Evolutionary conservation across 2,888 invertebrate species (phyloP), one percentile per base, ranked within the genome.

Genomic region (Synergus laeviventris): DNA sequence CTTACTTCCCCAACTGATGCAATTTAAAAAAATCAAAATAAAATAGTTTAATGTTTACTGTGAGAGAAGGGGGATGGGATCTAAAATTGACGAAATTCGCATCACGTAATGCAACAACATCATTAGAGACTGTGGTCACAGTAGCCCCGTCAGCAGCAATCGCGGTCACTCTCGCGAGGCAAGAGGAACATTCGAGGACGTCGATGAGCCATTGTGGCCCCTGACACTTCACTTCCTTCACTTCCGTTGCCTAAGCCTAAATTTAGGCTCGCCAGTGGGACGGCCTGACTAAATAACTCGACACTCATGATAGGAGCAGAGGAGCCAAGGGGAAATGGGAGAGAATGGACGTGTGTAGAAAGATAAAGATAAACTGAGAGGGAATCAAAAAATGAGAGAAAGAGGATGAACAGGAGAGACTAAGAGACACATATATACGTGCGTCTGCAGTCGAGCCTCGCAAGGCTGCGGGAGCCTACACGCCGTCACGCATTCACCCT

Each of bases 401-500:
- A 36, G 42, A 31, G 12, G 36, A 61, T 39, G 74, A 38, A 56
- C 42, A 31, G 45, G 70, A 66, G 66, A 56, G 73, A 79, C 77
- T 45, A 70, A 75, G 66, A 73, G 76, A 76, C 76, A 76, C 62
- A 76, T 62, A 76, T 62, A 75, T 31, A 75, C 38, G 39, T 74
- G 76, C 61, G 79, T 76, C 62, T 76, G 77, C 74, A 56, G 79
- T 77, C 78, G 61, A 79, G 81, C 12, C 81, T 82, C 79, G 79
- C 79, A 77, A 83, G 79, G 78, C 77, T 81, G 81, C 78, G 80
- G 83, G 77, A 75, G 84, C 86, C 84, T 82, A 79, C 85, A 62
- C 38, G 84, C 85, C 85, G 86, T 87, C 86, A 87, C 86, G 85
- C 87, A 86, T 87, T 88, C 86, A 89, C 88, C 89, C 88, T 88